Conservation (phyloP, 2,888 invertebrate species). For the Cyclophora punctaria region DNA sequence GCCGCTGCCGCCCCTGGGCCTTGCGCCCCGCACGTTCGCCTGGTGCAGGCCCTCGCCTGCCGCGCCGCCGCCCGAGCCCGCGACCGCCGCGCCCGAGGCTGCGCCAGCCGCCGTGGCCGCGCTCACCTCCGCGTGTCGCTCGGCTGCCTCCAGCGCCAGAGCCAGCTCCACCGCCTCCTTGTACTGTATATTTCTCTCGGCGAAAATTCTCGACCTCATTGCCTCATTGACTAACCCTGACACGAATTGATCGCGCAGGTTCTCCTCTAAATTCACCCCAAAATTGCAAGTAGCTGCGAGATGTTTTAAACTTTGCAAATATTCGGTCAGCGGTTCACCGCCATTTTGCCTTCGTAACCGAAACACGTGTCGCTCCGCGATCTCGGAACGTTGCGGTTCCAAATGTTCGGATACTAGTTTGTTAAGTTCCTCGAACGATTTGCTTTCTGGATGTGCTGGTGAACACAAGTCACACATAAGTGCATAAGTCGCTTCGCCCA, state of each 20-base stretch:
- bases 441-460: background rate
- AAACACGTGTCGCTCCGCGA: conserved; percentile 3
- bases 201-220: background rate
- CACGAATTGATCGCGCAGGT: background rate
- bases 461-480: background rate
- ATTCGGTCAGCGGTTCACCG: conserved; percentile 1
- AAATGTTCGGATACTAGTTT: conserved; percentile 4
- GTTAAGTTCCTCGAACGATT: conserved; percentile 1
- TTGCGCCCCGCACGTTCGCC: background rate
- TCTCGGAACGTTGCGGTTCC: conserved; percentile 3
- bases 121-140: background rate
- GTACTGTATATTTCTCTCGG: background rate
- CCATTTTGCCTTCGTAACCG: background rate
- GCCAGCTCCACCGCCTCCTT: background rate
- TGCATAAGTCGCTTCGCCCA: background rate
- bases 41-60: background rate
- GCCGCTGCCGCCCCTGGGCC: background rate
- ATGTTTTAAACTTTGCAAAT: background rate
- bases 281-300: background rate
- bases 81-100: background rate
- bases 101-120: background rate
- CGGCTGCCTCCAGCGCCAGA: background rate
- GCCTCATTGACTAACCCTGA: background rate
- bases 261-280: background rate
- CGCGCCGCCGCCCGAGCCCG: background rate